Evolutionary conservation across 2,113 vertebrate genomes (phyloP).

Genomic region (Peromyscus leucopus): DNA sequence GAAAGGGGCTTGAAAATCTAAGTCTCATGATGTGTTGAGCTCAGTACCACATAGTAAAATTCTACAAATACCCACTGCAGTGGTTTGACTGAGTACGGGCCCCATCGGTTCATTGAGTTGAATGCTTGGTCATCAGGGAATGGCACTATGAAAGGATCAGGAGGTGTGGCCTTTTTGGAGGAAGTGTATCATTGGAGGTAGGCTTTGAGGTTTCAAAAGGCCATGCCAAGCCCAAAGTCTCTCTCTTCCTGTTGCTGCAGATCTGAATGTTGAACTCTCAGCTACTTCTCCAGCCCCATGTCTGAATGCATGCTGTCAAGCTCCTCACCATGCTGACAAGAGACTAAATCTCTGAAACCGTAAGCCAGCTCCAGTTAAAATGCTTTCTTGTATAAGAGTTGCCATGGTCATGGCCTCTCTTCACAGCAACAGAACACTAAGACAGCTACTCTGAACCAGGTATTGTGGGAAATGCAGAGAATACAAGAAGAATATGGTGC

Average conservation of each 20-base stretch:
- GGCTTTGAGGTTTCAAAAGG: neutral
- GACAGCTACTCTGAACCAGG: neutral
- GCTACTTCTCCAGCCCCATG: neutral
- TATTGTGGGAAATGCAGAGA: neutral
- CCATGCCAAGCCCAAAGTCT: neutral
- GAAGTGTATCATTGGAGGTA: neutral
- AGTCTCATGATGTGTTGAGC: neutral
- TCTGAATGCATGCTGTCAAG: neutral
- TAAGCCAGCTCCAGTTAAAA: neutral
- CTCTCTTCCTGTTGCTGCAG: neutral
- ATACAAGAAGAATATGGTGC: neutral
- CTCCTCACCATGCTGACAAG: neutral
- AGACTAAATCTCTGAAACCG: neutral
- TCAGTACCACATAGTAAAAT: neutral
- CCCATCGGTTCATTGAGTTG: neutral
- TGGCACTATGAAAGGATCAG: neutral
- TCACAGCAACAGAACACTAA: neutral
- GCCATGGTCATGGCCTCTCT: neutral
- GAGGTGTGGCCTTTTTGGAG: neutral
- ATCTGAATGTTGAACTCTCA: neutral
- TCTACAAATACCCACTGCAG: too few species aligned
- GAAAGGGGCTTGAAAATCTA: neutral
- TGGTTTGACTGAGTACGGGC: neutral
- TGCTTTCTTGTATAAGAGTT: neutral
- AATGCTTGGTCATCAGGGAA: neutral